phyloP scores from a whole-genome alignment of 2,797 vertebrate genomes.

The Sebastes hubbsi region DNA sequence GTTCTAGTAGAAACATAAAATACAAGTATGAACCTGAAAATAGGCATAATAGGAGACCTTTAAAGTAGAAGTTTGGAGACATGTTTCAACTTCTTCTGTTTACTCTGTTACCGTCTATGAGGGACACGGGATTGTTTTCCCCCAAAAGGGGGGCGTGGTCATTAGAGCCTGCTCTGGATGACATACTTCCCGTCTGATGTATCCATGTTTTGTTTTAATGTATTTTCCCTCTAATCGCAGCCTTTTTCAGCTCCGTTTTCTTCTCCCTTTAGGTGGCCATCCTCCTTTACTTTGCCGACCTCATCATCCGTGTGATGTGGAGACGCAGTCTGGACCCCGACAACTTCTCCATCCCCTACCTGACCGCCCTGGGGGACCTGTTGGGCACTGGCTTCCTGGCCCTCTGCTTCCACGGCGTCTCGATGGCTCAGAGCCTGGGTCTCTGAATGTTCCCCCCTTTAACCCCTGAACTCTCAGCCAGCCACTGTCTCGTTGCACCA shows the following conservation, averaged over 20 bases:
- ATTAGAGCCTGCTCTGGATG: too few species aligned
- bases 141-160: too few species aligned
- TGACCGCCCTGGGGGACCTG: slow-evolving; percentile 94
- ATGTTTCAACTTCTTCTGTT: too few species aligned
- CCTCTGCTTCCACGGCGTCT: slow-evolving; percentile 85
- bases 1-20: too few species aligned
- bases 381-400: slow-evolving; percentile 93
- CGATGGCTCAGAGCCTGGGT: slow-evolving; percentile 72
- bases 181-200: too few species aligned
- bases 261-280: slow-evolving; percentile 85
- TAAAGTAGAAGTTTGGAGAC: too few species aligned
- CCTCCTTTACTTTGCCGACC: slow-evolving; percentile 90
- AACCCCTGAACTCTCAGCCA: neutral
- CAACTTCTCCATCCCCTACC: slow-evolving; percentile 97
- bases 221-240: neutral
- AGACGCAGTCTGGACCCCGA: slow-evolving; percentile 91
- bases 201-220: neutral
- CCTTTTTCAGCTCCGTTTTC: neutral
- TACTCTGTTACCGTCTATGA: too few species aligned
- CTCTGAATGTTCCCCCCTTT: slow-evolving; percentile 51
- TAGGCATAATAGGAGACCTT: too few species aligned
- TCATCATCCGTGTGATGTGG: slow-evolving; percentile 92
- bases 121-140: too few species aligned
- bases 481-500: slow-evolving; percentile 11
- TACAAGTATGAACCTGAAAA: too few species aligned